Evolutionary conservation across 2,888 invertebrate genomes (phyloP).

Genomic region (Cecidostiba fungosa): DNA sequence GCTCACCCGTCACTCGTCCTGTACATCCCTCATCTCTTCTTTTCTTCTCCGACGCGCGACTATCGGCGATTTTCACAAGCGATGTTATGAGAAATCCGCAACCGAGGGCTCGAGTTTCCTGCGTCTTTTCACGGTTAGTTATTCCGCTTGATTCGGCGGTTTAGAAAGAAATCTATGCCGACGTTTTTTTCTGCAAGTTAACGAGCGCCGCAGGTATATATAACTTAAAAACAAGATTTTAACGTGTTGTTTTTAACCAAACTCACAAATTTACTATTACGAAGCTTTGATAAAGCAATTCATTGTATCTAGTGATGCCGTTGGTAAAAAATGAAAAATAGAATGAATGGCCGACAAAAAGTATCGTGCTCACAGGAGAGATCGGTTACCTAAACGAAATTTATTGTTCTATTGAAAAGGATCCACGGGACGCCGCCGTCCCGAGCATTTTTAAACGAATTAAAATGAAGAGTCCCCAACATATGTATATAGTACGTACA

Average conservation of each 20-base stretch:
- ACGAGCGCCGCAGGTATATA: too few relatives aligned
- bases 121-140: slow-evolving; percentile 47
- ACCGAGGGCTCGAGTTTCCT: slow-evolving; percentile 16
- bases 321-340: not conserved
- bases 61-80: slow-evolving; percentile 28
- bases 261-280: too few relatives aligned
- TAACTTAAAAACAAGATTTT: too few relatives aligned
- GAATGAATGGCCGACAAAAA: not conserved
- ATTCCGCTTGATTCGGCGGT: slow-evolving; percentile 24
- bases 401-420: slow-evolving; percentile 12
- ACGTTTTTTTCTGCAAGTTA: not conserved
- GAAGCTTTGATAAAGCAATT: too few relatives aligned
- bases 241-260: too few relatives aligned
- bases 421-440: not conserved
- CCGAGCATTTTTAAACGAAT: slow-evolving; percentile 32
- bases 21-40: not conserved
- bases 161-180: slow-evolving; percentile 27
- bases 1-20: not conserved
- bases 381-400: not conserved
- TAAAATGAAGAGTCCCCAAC: not conserved
- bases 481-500: too few relatives aligned
- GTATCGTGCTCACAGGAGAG: not conserved
- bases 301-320: too few relatives aligned
- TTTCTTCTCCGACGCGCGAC: not conserved
- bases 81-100: slow-evolving; percentile 11